Conservation (phyloP, 2,113 vertebrate genomes). For the Oncorhynchus kisutch region DNA sequence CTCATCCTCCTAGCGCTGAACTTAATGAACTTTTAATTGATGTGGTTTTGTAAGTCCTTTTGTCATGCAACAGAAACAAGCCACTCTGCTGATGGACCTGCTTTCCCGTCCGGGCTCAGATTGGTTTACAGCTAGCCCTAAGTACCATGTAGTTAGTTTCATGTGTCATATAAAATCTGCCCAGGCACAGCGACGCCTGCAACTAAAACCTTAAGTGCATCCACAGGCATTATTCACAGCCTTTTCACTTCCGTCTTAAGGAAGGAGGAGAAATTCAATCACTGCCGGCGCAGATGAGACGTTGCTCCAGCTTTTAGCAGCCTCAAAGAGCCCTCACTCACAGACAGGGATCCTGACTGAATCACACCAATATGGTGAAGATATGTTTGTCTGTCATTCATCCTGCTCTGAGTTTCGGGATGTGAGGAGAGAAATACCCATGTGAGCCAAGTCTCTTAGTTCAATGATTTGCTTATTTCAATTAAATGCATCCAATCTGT, state of each 20-base stretch:
- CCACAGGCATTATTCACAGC: conserved; percentile 77
- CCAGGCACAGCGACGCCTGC: conserved; percentile 81
- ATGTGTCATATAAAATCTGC: conserved; percentile 84
- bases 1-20: conserved; percentile 65
- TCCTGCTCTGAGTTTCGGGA: conserved; percentile 3
- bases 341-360: conserved; percentile 42
- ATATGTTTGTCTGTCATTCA: conserved; percentile 32
- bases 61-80: conserved; percentile 78
- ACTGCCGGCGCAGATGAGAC: conserved; percentile 62
- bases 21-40: conserved; percentile 81
- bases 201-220: conserved; percentile 87
- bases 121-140: conserved; percentile 78
- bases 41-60: conserved; percentile 72
- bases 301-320: conserved; percentile 65
- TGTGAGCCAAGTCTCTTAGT: conserved; percentile 57
- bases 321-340: conserved; percentile 54
- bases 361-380: conserved; percentile 43
- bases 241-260: conserved; percentile 81
- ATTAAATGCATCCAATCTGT: conserved; percentile 68
- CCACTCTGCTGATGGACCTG: conserved; percentile 73
- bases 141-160: conserved; percentile 83
- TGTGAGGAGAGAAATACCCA: conserved; percentile 40
- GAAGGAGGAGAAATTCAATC: conserved; percentile 82
- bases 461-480: conserved; percentile 69
- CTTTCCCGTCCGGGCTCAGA: conserved; percentile 72